Evolutionary conservation across 2,113 vertebrate species (phyloP).

Genomic region (Serinus canaria): DNA sequence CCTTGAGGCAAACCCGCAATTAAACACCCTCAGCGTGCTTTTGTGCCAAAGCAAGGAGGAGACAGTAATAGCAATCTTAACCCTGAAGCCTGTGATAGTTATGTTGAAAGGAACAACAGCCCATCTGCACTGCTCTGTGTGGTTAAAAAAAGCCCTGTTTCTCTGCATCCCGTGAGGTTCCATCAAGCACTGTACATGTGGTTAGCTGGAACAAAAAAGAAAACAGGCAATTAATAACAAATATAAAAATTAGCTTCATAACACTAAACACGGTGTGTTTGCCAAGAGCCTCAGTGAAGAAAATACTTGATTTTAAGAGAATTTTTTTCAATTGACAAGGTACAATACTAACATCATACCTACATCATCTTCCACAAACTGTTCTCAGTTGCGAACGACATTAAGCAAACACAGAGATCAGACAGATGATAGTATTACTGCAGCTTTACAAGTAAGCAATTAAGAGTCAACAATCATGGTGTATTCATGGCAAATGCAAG

Average conservation of each 20-base stretch:
- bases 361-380: neutral
- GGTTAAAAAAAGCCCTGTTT: constrained; percentile 74
- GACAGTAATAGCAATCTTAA: constrained; percentile 77
- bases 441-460: neutral
- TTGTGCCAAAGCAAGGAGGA: constrained; percentile 81
- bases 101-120: constrained; percentile 71
- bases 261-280: neutral
- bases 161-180: constrained; percentile 79
- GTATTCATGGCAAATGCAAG: neutral
- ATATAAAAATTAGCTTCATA: neutral
- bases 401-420: neutral
- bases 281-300: neutral
- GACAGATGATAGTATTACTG: neutral
- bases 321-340: neutral
- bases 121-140: constrained; percentile 68
- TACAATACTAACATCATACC: neutral
- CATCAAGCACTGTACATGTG: constrained; percentile 72
- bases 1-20: constrained; percentile 81
- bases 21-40: constrained; percentile 75
- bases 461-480: neutral
- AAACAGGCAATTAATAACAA: constrained; percentile 57
- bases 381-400: neutral
- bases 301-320: neutral
- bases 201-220: constrained; percentile 88
- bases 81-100: constrained; percentile 79